These are phyloP conservation scores for Phyllotis vaccarum DNA, from an alignment of 2,797 vertebrate species.

Conservation along the genomic window DNA sequence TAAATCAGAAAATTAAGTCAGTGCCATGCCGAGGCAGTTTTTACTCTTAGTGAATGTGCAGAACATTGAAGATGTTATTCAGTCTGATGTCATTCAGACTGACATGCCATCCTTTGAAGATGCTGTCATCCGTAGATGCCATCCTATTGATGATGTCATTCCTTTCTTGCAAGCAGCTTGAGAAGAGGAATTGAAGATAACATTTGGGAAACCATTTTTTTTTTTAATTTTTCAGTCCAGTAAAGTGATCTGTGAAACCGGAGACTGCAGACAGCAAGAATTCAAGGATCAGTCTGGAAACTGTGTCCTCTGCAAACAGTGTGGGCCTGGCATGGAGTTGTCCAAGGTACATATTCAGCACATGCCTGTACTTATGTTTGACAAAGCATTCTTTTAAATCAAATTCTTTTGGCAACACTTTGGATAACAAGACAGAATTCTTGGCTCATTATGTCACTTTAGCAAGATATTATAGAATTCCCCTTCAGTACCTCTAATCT, in stretches of 20 bases:
- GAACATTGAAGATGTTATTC: not conserved
- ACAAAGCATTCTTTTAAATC: not conserved
- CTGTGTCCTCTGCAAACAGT: constrained; percentile 94
- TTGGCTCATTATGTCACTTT: not conserved
- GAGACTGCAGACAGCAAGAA: constrained; percentile 96
- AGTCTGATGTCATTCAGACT: no score
- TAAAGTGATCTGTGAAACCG: constrained; percentile 89
- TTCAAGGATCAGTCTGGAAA: constrained; percentile 93
- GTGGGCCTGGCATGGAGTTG: constrained; percentile 96
- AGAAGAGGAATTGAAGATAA: not conserved
- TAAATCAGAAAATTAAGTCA: not conserved
- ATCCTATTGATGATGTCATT: not conserved
- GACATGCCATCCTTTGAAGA: no score
- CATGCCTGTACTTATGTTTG: not conserved
- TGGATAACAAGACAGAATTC: not conserved
- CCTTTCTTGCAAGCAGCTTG: constrained; percentile 19
- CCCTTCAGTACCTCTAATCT: not conserved
- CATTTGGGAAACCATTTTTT: not conserved
- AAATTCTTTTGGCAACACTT: not conserved
- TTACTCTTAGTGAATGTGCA: not conserved
- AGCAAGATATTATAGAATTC: constrained; percentile 15
- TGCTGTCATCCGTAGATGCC: no score
- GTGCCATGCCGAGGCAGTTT: not conserved
- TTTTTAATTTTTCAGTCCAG: constrained; percentile 79
- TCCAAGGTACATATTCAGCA: constrained; percentile 92